Base-by-base conservation (phyloP, 2,888 invertebrate genomes). In the Xanthia icteritia region DNA sequence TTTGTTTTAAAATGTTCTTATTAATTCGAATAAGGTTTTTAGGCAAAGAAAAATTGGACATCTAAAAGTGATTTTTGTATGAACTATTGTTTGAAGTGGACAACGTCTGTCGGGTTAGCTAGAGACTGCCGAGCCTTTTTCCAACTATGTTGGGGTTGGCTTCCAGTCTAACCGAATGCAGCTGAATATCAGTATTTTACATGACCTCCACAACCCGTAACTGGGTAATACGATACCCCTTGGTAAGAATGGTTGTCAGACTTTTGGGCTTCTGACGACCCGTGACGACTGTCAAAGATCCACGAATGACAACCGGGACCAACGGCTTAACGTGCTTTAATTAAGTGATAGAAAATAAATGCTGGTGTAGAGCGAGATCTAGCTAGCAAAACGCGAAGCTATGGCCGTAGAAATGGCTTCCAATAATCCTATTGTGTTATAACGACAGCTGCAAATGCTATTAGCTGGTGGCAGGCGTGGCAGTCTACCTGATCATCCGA, bases 381-480 rank as follows among this genome's bases (percentile, higher is more conserved):
- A 42, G 20, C 39, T 56, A 42, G n/a, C 31, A 67, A 42, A 42
- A 51, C 23, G n/a, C 13, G 20, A 58, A 70, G 51, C 36, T 71
- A 64, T 51, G 11, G 20, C 8, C 23, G n/a, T 17, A 65, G 60
- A 76, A 81, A 81, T 60, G 81, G 79, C 79, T 81, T 76, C 79
- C 23, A 54, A 20, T 81, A 69, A 80, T 80, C 76, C 68, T 65
- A 81, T 76, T 81, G 31, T 31, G 64, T 39, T 69, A 64, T 54
- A 69, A 76, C 15, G 58, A 65, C 9, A 20, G 9, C 45, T 45
- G 76, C 42, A 68, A 80, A 80, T 60, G 2, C 51, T 60, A 68
- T 81, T 69, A 80, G 54, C 80, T 69, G n/a, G 11, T 15, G 11
- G 23, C 64, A 20, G 45, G 51, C 11, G 11, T 15, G 11, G 23